Evolutionary conservation across 2,797 vertebrate genomes (phyloP), one percentile per base, ranked within the genome.

Genomic region (Pseudomugil tenellus): DNA sequence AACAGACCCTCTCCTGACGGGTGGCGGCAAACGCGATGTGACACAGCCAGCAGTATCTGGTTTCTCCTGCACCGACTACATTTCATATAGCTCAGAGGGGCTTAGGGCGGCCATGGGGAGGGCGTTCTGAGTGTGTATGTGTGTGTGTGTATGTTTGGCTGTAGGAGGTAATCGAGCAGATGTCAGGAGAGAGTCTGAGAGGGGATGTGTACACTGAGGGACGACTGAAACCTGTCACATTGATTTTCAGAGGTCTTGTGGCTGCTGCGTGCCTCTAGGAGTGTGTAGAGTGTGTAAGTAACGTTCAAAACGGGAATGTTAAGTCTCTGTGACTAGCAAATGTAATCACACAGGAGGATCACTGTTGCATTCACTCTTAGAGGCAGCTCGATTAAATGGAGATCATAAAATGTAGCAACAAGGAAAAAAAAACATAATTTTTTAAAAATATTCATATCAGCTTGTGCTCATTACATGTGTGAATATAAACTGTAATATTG

Each of bases 151-250:
- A 61, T 41, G 77, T 56, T 78, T 81, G 82, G 80, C 86, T 81
- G 83, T 79, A 87, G 90, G 88, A 90, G 90, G 91, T 92, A 92
- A 92, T 91, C 83, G 88, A 92, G 89, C 91, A 92, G 91, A 92
- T 92, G 91, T 93, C 91, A 92, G 85, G 85, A 89, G 83, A 85
- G 86, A 85, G 82, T 90, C 87, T 90, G 88, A 88, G 87, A 90
- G 88, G 82, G 85, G 88, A 85, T 90, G 87, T 88, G 86, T 87
- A 92, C 87, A 89, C 88, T 90, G 89, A 92, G 91, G 83, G 85
- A 91, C 87, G 87, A 92, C 88, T 91, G 91, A 92, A 90, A 90
- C 88, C 91, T 92, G 92, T 92, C 93, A 92, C 90, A 89, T 90
- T 89, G 92, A 93, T 92, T 92, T 90, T 81, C 87, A 87, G 80